Evolutionary conservation across 2,888 invertebrate genomes (phyloP).

Genomic region (Mythimna albipuncta): DNA sequence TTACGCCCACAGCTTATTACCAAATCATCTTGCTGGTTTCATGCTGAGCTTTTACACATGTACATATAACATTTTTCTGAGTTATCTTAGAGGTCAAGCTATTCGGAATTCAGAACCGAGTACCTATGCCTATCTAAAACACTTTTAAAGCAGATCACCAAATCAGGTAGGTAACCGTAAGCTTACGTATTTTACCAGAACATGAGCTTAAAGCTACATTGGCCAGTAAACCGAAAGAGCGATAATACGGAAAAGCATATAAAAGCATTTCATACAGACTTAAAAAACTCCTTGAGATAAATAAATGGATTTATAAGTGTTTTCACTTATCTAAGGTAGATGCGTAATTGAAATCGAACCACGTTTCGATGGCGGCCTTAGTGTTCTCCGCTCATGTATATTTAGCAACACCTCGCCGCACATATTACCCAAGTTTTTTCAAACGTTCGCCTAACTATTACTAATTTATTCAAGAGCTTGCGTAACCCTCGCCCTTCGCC

Average conservation of each 20-base stretch:
- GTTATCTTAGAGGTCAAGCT: not conserved
- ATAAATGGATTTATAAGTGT: slow-evolving; percentile 19
- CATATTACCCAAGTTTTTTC: slow-evolving; percentile 64
- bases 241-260: slow-evolving; percentile 6
- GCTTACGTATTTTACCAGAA: not conserved
- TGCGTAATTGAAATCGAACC: slow-evolving; percentile 55
- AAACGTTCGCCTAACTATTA: slow-evolving; percentile 65
- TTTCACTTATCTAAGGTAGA: slow-evolving; percentile 25
- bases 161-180: not conserved
- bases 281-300: slow-evolving; percentile 14
- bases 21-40: not conserved
- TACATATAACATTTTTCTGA: not conserved
- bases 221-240: not conserved
- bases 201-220: slow-evolving; percentile 1
- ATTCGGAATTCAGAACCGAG: not conserved
- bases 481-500: slow-evolving; percentile 67
- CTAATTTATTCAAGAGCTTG: slow-evolving; percentile 68
- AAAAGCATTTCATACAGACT: not conserved
- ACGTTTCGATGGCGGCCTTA: slow-evolving; percentile 48
- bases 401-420: slow-evolving; percentile 60
- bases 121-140: not conserved
- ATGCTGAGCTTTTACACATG: not conserved
- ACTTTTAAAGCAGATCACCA: not conserved
- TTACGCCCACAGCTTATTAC: not conserved
- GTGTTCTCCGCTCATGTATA: slow-evolving; percentile 58